Percentiles rank a stretch among this genome's conserved stretches.
Conservation (phyloP, 2,888 invertebrate species). For the Amitus sp. region DNA sequence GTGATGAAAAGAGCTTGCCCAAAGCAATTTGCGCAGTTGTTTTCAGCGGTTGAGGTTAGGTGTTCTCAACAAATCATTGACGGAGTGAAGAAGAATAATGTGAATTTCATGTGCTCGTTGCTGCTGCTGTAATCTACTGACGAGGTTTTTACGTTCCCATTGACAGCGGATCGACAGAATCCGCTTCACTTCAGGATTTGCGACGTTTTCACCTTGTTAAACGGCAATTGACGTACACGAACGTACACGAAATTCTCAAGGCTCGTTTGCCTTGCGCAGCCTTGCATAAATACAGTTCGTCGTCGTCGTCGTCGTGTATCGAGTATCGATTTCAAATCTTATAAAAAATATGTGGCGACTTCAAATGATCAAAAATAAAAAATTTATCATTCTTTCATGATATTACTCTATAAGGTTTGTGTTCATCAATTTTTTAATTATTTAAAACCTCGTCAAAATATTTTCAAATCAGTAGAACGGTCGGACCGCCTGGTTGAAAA, state of each 20-base stretch:
- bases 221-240: background rate
- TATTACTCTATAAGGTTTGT: too few species aligned
- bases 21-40: conserved; percentile 33
- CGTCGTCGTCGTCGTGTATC: too few species aligned
- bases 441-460: too few species aligned
- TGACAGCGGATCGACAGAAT: background rate
- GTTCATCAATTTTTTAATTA: too few species aligned
- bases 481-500: too few species aligned
- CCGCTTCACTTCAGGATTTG: background rate
- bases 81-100: background rate
- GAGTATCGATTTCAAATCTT: too few species aligned
- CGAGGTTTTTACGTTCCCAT: background rate
- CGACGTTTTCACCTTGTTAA: background rate
- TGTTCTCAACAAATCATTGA: conserved; percentile 30
- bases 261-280: too few species aligned
- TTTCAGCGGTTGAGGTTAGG: conserved; percentile 26
- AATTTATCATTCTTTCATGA: too few species aligned
- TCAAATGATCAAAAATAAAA: too few species aligned
- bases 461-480: too few species aligned
- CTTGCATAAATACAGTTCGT: too few species aligned
- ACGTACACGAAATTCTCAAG: background rate
- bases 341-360: too few species aligned
- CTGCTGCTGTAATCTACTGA: background rate
- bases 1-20: background rate
- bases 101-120: background rate